These are phyloP conservation scores for Gallinago media DNA, from an alignment of 2,113 vertebrate species.

Conservation along the genomic window DNA sequence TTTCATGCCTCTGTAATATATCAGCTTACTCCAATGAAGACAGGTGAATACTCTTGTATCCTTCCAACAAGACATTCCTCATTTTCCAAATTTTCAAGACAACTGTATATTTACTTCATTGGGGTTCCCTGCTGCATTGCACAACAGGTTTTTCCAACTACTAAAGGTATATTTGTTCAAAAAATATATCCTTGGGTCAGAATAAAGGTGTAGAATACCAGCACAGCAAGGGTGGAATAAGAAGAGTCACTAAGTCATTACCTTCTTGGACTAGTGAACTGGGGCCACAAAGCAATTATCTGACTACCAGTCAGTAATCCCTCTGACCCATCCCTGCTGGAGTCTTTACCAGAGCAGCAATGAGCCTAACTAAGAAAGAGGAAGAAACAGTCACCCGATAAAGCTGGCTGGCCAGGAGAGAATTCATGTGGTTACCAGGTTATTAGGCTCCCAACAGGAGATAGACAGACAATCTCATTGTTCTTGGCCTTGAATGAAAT, in stretches of 20 bases:
- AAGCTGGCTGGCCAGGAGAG: background rate
- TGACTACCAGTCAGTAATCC: background rate
- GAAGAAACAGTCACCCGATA: background rate
- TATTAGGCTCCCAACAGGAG: constrained; percentile 16
- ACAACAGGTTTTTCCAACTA: background rate
- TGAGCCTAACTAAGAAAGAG: background rate
- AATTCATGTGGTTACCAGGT: background rate
- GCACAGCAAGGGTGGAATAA: background rate
- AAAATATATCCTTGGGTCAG: background rate
- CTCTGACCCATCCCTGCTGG: constrained; percentile 3
- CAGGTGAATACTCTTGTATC: background rate
- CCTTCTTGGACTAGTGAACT: background rate
- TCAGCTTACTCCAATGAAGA: background rate
- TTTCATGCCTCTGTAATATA: background rate
- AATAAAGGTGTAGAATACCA: background rate
- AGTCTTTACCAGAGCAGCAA: background rate
- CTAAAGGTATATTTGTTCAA: background rate
- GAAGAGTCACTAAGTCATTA: background rate
- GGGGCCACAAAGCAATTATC: background rate
- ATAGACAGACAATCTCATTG: background rate
- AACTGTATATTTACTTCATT: background rate
- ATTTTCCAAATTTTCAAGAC: background rate
- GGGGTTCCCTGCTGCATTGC: background rate
- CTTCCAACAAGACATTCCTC: background rate
- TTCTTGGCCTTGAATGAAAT: background rate